These are phyloP conservation scores for Syritta pipiens DNA, from an alignment of 2,888 invertebrate genomes.

Conservation along the genomic window DNA sequence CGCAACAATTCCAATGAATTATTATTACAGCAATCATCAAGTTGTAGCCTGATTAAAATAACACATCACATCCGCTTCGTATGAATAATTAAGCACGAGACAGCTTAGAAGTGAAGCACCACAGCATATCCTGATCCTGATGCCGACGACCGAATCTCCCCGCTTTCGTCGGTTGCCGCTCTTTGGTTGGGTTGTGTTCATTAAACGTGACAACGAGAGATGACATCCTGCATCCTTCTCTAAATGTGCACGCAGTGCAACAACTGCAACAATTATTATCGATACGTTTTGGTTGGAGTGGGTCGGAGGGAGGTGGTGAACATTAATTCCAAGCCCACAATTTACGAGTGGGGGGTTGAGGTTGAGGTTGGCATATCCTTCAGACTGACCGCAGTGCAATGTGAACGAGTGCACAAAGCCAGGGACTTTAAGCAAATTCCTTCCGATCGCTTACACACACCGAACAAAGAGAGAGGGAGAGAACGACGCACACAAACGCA, in stretches of 20 bases:
- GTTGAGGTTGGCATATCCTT: slow-evolving; percentile 5
- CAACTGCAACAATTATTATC: slow-evolving; percentile 61
- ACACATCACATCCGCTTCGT: slow-evolving; percentile 64
- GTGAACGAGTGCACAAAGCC: background rate
- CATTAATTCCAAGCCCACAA: slow-evolving; percentile 54
- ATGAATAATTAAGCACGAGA: slow-evolving; percentile 62
- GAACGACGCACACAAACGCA: too few species aligned
- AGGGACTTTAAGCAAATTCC: slow-evolving; percentile 49
- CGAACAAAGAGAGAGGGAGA: too few species aligned
- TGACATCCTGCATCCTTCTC: slow-evolving; percentile 37
- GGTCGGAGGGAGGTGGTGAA: too few species aligned
- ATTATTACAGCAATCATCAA: slow-evolving; percentile 68
- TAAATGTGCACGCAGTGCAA: slow-evolving; percentile 18
- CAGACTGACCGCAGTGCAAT: slow-evolving; percentile 32
- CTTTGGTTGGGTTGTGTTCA: slow-evolving; percentile 60
- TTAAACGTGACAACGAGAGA: slow-evolving; percentile 62
- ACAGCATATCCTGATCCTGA: too few species aligned
- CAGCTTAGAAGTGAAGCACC: slow-evolving; percentile 18
- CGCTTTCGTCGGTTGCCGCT: slow-evolving; percentile 13
- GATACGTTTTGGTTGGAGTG: too few species aligned
- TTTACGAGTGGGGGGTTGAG: background rate
- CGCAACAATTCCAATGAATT: slow-evolving; percentile 53
- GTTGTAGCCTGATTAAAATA: slow-evolving; percentile 66
- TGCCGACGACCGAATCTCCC: too few species aligned
- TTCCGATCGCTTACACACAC: slow-evolving; percentile 46